Percentiles rank a stretch among this genome's conserved stretches.
Evolutionary conservation across 2,888 invertebrate genomes (phyloP).

Genomic region (Erynnis tages): DNA sequence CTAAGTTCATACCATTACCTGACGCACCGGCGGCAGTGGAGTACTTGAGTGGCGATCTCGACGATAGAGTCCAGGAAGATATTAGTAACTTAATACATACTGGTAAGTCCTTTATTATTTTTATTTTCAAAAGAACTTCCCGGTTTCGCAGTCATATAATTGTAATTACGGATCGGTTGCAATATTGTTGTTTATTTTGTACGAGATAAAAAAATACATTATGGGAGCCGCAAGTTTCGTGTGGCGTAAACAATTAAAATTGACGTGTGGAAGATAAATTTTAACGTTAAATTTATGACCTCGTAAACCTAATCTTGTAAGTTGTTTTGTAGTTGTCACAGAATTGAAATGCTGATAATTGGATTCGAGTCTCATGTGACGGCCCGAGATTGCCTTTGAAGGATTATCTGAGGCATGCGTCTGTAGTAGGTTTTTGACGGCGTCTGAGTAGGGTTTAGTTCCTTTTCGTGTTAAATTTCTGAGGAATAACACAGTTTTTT

Average conservation of each 20-base stretch:
- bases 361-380: conserved; percentile 47
- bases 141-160: too few relatives aligned
- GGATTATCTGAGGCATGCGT: conserved; percentile 38
- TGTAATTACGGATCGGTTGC: not conserved
- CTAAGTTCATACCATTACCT: conserved; percentile 60
- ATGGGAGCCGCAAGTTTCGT: not conserved
- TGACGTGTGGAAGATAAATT: conserved; percentile 49
- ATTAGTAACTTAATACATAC: conserved; percentile 68
- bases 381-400: conserved; percentile 41
- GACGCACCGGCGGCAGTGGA: conserved; percentile 43
- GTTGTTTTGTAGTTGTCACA: conserved; percentile 59
- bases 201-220: conserved; percentile 26
- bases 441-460: conserved; percentile 30
- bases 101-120: conserved; percentile 52
- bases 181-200: not conserved
- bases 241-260: conserved; percentile 48
- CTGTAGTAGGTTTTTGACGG: conserved; percentile 38
- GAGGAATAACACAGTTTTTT: conserved; percentile 11
- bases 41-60: conserved; percentile 36
- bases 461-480: conserved; percentile 24
- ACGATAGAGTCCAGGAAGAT: conserved; percentile 59
- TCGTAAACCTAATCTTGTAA: conserved; percentile 38
- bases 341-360: conserved; percentile 59
- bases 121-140: too few relatives aligned
- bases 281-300: conserved; percentile 38